Evolutionary conservation across 2,888 invertebrate genomes (phyloP).

Genomic region (Octodonta nipae): DNA sequence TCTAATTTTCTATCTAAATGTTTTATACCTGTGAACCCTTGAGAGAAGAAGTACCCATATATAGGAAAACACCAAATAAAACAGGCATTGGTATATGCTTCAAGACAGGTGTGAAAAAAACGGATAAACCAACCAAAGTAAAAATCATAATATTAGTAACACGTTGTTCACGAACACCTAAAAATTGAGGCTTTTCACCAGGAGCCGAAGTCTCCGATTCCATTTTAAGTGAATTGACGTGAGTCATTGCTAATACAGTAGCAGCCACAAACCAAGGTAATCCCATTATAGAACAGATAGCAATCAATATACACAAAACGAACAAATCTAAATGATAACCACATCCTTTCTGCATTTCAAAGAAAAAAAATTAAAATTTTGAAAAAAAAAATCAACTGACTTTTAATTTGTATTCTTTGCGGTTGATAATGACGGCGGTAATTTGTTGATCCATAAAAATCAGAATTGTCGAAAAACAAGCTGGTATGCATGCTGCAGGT

Average conservation of each 20-base stretch:
- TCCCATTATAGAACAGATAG: slow-evolving; percentile 80
- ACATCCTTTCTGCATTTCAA: no score
- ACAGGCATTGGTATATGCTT: slow-evolving; percentile 94
- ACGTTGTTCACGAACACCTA: slow-evolving; percentile 89
- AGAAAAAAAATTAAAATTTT: no score
- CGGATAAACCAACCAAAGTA: slow-evolving; percentile 79
- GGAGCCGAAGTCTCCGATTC: slow-evolving; percentile 95
- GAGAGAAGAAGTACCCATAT: slow-evolving; percentile 93
- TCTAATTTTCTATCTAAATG: no score
- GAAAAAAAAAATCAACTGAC: slow-evolving; percentile 50
- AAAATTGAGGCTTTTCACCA: slow-evolving; percentile 90
- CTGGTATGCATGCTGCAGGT: slow-evolving; percentile 74
- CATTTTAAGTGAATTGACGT: slow-evolving; percentile 87
- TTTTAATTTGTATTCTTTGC: slow-evolving; percentile 94
- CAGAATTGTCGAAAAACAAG: slow-evolving; percentile 84
- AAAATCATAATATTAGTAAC: slow-evolving; percentile 87
- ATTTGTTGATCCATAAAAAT: slow-evolving; percentile 99
- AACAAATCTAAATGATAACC: slow-evolving; percentile 85
- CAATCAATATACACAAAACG: slow-evolving; percentile 73
- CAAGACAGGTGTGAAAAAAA: slow-evolving; percentile 76
- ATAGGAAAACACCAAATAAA: slow-evolving; percentile 91
- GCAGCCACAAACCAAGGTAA: slow-evolving; percentile 96
- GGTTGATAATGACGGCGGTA: slow-evolving; percentile 94
- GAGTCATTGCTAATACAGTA: slow-evolving; percentile 92
- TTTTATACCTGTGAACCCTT: slow-evolving; percentile 88